Evolutionary conservation across 2,113 vertebrate genomes (phyloP).

Genomic region (Gasterosteus aculeatus): DNA sequence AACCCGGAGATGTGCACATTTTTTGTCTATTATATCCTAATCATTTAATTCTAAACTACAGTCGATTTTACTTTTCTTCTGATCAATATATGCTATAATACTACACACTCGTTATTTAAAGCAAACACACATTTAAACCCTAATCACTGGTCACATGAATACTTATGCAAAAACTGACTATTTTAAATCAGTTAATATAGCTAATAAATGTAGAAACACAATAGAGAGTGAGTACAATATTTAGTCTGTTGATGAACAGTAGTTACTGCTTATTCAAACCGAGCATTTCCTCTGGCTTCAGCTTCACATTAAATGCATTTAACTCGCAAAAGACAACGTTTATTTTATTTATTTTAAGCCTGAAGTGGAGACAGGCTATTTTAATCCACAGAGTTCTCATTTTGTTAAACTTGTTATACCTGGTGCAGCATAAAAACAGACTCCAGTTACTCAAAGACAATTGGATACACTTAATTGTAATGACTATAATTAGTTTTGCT

Average conservation of each 20-base stretch:
- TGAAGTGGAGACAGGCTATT: neutral
- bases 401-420: neutral
- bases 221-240: neutral
- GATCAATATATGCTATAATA: neutral
- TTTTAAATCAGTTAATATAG: neutral
- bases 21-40: neutral
- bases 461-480: neutral
- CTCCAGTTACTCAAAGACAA: neutral
- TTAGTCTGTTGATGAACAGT: neutral
- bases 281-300: neutral
- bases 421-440: neutral
- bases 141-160: constrained; percentile 14
- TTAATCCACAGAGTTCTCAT: neutral
- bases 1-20: neutral
- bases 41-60: neutral
- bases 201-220: neutral
- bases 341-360: neutral
- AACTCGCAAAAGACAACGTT: neutral
- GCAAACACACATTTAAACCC: constrained; percentile 20
- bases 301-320: neutral
- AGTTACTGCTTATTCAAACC: neutral
- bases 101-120: constrained; percentile 8
- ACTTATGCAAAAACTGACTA: neutral
- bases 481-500: neutral
- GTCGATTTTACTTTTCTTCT: neutral